Evolutionary conservation across 2,888 invertebrate genomes (phyloP).

Genomic region (Diarsia rubi): DNA sequence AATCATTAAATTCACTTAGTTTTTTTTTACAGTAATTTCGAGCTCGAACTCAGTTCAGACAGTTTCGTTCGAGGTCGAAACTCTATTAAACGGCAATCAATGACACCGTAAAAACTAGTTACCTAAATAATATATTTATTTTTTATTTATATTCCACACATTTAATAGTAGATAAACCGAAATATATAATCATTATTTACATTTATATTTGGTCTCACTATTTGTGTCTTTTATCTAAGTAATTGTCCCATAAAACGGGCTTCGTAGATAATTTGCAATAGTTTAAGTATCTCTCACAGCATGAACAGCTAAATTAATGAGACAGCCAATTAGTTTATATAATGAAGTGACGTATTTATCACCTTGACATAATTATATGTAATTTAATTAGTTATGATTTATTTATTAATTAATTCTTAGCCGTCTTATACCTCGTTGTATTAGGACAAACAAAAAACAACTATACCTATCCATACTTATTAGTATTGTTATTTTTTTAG

Average conservation of each 20-base stretch:
- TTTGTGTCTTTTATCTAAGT: constrained; percentile 29
- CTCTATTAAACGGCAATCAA: not conserved
- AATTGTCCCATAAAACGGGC: constrained; percentile 15
- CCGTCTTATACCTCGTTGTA: not conserved
- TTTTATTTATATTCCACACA: constrained; percentile 7
- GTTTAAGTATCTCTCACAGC: constrained; percentile 28
- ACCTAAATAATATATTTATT: not conserved
- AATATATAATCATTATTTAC: not conserved
- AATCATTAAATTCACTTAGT: not conserved
- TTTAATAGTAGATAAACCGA: constrained; percentile 14
- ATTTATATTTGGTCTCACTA: constrained; percentile 5
- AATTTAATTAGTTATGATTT: constrained; percentile 37
- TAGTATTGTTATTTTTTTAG: not conserved
- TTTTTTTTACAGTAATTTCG: not conserved
- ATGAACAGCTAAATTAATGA: constrained; percentile 37
- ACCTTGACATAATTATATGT: constrained; percentile 35
- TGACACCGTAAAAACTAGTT: not conserved
- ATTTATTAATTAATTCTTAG: constrained; percentile 38
- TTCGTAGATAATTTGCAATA: constrained; percentile 51
- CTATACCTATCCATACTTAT: not conserved
- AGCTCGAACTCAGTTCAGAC: not conserved
- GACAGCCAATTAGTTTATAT: constrained; percentile 54
- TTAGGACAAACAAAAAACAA: constrained; percentile 9
- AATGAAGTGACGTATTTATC: constrained; percentile 40
- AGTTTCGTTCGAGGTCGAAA: not conserved